Percentiles rank a stretch among this genome's conserved stretches.
phyloP scores from a whole-genome alignment of 2,797 vertebrate species.

The Cossypha polioptera region DNA sequence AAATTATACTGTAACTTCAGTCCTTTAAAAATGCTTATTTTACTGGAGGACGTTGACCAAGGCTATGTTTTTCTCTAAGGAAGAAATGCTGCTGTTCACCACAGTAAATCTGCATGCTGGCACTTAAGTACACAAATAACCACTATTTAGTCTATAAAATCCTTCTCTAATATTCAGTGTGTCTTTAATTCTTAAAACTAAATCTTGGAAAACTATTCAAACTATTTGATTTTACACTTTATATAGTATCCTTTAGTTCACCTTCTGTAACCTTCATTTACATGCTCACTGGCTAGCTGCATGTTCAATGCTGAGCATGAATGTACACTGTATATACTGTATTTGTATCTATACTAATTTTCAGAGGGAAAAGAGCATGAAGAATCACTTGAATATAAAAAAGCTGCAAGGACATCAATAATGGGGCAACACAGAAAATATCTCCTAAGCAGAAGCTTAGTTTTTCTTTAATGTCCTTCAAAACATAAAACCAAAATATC shows the following conservation, averaged over 20 bases:
- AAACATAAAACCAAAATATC: neutral
- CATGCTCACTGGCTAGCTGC: neutral
- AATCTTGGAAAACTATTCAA: neutral
- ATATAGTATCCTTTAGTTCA: neutral
- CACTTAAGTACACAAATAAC: neutral
- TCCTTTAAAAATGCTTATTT: conserved; percentile 35
- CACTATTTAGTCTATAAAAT: conserved; percentile 3
- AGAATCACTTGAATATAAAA: neutral
- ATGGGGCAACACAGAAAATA: accelerated
- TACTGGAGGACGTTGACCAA: neutral
- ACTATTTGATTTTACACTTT: neutral
- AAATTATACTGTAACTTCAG: conserved; percentile 28
- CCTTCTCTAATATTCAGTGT: neutral
- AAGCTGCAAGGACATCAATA: neutral
- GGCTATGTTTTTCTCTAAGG: neutral
- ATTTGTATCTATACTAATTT: neutral
- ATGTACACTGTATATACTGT: neutral
- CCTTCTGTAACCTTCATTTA: neutral
- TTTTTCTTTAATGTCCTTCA: neutral
- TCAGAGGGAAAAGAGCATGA: neutral
- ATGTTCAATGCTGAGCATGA: neutral
- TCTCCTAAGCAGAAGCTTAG: neutral
- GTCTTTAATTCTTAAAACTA: neutral
- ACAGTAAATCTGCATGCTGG: neutral
- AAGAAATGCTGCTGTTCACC: conserved; percentile 22